These are phyloP conservation scores for Sciaenops ocellatus DNA, from an alignment of 2,797 vertebrate species.

Conservation along the genomic window DNA sequence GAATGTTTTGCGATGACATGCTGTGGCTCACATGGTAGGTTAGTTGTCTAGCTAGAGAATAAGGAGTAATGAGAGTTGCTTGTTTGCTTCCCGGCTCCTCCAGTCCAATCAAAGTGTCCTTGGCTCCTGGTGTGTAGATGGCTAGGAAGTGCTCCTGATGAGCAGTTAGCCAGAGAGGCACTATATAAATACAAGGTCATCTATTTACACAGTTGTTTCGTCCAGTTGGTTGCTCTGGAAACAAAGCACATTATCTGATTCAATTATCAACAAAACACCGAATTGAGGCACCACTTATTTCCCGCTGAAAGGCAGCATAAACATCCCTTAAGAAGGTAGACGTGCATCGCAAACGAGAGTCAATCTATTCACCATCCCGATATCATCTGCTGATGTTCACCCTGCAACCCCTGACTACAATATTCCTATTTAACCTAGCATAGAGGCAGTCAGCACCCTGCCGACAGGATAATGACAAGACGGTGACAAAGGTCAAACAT, in stretches of 20 bases:
- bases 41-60: too few relatives aligned
- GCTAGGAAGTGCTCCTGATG: too few relatives aligned
- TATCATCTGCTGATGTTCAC: conserved; percentile 18
- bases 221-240: background rate
- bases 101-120: too few relatives aligned
- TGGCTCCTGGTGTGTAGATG: too few relatives aligned
- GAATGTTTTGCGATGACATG: too few relatives aligned
- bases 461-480: conserved; percentile 49
- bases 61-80: too few relatives aligned
- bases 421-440: background rate
- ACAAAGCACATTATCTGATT: conserved; percentile 16
- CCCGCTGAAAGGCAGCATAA: background rate
- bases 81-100: too few relatives aligned
- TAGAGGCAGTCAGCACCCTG: background rate
- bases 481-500: conserved; percentile 46
- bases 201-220: too few relatives aligned
- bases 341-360: background rate
- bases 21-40: too few relatives aligned
- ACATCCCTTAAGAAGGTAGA: background rate
- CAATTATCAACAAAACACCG: background rate
- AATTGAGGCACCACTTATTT: background rate
- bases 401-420: background rate
- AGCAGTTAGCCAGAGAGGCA: too few relatives aligned
- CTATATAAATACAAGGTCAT: too few relatives aligned
- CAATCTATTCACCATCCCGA: background rate